Percentiles rank a stretch among this genome's conserved stretches.
These are phyloP conservation scores for Crotophaga sulcirostris DNA, from an alignment of 2,113 vertebrate species.

Conservation along the genomic window DNA sequence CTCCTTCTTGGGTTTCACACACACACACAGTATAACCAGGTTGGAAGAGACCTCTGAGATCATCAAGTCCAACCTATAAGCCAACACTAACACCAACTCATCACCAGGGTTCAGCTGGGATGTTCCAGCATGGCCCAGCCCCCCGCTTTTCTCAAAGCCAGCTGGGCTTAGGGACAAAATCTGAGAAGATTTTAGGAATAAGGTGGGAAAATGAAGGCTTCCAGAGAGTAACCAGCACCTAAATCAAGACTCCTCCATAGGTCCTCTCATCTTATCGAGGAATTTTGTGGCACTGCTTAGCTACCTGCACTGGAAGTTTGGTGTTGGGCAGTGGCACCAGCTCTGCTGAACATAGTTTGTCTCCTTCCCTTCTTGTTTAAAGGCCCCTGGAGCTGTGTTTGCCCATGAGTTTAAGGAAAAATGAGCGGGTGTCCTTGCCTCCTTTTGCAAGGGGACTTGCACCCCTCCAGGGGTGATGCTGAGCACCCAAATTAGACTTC, in stretches of 20 bases:
- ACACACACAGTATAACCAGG: too few species aligned
- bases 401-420: background rate
- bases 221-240: background rate
- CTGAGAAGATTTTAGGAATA: background rate
- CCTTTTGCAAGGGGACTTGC: background rate
- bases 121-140: background rate
- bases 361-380: background rate
- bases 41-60: too few species aligned
- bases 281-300: background rate
- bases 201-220: background rate
- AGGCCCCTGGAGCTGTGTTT: background rate
- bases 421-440: background rate
- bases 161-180: background rate
- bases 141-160: background rate
- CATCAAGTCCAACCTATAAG: too few species aligned
- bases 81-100: too few species aligned
- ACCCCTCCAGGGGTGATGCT: background rate
- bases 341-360: background rate
- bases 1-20: accelerated
- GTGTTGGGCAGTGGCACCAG: accelerated
- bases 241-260: background rate
- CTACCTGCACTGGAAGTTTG: background rate
- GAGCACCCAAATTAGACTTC: background rate
- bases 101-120: background rate
- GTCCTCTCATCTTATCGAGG: background rate